Evolutionary conservation across 2,888 invertebrate species (phyloP).

Genomic region (Drosophila colorata): DNA sequence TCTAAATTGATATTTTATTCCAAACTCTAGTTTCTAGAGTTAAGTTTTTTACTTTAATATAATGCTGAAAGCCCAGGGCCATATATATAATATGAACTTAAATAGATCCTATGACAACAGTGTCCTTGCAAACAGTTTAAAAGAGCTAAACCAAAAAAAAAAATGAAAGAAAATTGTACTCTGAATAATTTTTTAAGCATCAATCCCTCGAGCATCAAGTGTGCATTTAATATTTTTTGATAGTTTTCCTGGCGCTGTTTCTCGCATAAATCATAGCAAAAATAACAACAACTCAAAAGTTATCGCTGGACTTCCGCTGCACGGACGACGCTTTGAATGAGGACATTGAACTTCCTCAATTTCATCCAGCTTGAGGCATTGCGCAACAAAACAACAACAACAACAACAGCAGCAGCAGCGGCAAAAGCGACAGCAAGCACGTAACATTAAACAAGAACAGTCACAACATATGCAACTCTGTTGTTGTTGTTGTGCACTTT

Average conservation of each 20-base stretch:
- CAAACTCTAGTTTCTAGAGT: too few relatives aligned
- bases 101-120: too few relatives aligned
- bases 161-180: too few relatives aligned
- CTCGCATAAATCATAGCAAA: conserved; percentile 34
- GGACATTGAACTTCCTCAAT: conserved; percentile 72
- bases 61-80: too few relatives aligned
- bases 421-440: conserved; percentile 42
- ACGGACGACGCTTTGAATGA: conserved; percentile 52
- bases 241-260: conserved; percentile 4
- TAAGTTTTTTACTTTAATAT: too few relatives aligned
- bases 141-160: too few relatives aligned
- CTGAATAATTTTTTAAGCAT: not conserved
- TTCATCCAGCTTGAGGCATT: conserved; percentile 38
- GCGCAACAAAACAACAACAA: conserved; percentile 16
- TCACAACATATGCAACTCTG: conserved; percentile 56
- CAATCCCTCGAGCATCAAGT: not conserved
- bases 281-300: conserved; percentile 49
- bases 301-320: conserved; percentile 69
- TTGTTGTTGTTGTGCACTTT: not conserved
- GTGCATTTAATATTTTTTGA: conserved; percentile 8
- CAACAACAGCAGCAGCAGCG: conserved; percentile 6
- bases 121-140: too few relatives aligned
- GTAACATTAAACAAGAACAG: conserved; percentile 62
- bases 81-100: too few relatives aligned
- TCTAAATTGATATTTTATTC: too few relatives aligned